These are phyloP conservation scores for Setophaga coronata DNA, from an alignment of 2,113 vertebrate genomes.

Conservation along the genomic window DNA sequence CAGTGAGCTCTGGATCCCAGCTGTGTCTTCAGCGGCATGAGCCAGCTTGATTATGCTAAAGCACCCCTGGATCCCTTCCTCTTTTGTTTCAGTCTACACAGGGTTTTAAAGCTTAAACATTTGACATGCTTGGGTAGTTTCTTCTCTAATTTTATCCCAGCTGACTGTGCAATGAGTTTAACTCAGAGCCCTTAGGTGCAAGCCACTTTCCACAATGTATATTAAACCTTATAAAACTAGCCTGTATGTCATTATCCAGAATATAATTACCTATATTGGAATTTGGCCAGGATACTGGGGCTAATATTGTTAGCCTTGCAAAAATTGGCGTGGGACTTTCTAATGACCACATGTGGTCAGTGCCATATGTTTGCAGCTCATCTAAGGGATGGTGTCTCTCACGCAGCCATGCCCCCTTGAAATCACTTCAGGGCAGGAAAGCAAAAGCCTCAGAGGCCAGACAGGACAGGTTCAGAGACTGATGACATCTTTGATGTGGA, in stretches of 20 bases:
- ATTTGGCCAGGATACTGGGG: constrained; percentile 61
- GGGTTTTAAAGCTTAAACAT: constrained; percentile 73
- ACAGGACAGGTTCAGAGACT: not conserved
- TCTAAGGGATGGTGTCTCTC: not conserved
- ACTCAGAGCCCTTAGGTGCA: constrained; percentile 59
- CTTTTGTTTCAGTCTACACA: constrained; percentile 69
- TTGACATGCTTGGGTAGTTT: constrained; percentile 73
- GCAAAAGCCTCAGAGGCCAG: not conserved
- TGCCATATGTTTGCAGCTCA: constrained; percentile 47
- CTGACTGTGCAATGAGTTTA: constrained; percentile 68
- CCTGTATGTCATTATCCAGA: constrained; percentile 49
- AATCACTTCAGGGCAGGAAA: not conserved
- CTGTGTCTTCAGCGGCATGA: constrained; percentile 56
- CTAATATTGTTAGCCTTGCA: constrained; percentile 71
- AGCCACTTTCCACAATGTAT: constrained; percentile 49
- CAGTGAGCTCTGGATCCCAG: constrained; percentile 55
- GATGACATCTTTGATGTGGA: not conserved
- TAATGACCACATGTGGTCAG: constrained; percentile 64
- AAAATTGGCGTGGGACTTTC: constrained; percentile 56
- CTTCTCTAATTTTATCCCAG: constrained; percentile 73
- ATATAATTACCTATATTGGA: constrained; percentile 70
- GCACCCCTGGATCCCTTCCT: constrained; percentile 66
- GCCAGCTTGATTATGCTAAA: constrained; percentile 71
- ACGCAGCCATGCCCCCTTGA: not conserved
- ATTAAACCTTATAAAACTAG: constrained; percentile 64